phyloP scores from a whole-genome alignment of 2,797 vertebrate genomes.

The Anomalospiza imberbis region DNA sequence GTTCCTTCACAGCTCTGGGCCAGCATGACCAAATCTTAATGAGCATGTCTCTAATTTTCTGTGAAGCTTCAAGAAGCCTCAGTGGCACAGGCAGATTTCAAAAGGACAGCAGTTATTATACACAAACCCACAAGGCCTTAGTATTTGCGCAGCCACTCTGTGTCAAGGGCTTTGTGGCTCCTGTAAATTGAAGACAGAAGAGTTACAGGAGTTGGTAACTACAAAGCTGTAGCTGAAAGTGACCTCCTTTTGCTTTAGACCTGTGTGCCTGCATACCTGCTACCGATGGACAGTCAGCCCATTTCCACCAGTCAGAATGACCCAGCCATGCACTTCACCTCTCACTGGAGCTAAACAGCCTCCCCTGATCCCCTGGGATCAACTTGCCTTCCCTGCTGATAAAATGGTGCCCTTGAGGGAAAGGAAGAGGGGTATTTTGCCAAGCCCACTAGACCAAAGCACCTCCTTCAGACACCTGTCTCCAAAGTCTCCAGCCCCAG shows the following conservation, averaged over 20 bases:
- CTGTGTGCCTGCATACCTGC: not conserved
- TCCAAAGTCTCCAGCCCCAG: not conserved
- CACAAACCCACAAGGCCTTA: not conserved
- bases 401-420: not conserved
- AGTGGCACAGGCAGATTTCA: not conserved
- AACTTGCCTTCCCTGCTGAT: not conserved
- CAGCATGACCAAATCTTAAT: not conserved
- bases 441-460: too few relatives aligned
- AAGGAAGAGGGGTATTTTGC: not conserved
- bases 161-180: not conserved
- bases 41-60: not conserved
- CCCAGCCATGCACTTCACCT: not conserved
- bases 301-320: not conserved
- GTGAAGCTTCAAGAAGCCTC: not conserved
- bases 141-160: not conserved
- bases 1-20: not conserved
- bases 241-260: not conserved
- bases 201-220: not conserved
- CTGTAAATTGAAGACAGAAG: not conserved
- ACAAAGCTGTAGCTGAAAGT: not conserved
- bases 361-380: not conserved
- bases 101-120: not conserved
- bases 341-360: not conserved
- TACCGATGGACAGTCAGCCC: not conserved
- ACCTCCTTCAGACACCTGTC: not conserved